These are phyloP conservation scores for Glyptemys insculpta DNA, from an alignment of 2,797 vertebrate species.

Conservation along the genomic window DNA sequence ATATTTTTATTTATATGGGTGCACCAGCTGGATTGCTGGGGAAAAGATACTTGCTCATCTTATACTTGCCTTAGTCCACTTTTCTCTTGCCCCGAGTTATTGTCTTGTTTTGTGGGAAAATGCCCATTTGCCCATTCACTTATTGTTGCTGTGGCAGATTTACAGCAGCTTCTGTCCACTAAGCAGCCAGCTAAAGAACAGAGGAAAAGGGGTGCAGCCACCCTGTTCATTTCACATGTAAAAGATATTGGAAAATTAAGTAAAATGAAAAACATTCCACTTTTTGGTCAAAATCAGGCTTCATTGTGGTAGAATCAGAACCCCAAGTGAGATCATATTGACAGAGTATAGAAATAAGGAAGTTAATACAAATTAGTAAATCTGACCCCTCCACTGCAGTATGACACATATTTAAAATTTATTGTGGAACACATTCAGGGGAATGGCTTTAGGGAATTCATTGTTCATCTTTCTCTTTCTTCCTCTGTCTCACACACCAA, in stretches of 20 bases:
- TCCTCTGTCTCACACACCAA: conserved; percentile 67
- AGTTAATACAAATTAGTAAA: conserved; percentile 75
- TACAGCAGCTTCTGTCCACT: conserved; percentile 46
- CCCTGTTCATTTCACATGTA: conserved; percentile 31
- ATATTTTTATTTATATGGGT: not conserved
- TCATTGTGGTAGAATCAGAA: conserved; percentile 37
- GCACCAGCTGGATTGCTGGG: conserved; percentile 42
- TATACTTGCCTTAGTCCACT: conserved; percentile 48
- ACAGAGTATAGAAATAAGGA: conserved; percentile 64
- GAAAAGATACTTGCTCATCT: conserved; percentile 47
- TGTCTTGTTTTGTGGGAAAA: conserved; percentile 59
- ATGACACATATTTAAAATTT: conserved; percentile 70
- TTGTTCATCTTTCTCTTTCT: conserved; percentile 71
- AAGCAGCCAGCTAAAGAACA: conserved; percentile 52
- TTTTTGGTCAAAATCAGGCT: conserved; percentile 13
- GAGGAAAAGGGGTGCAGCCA: not conserved
- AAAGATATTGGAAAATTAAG: conserved; percentile 44
- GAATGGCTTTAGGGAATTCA: conserved; percentile 74
- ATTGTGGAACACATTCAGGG: conserved; percentile 61
- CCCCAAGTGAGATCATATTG: conserved; percentile 31
- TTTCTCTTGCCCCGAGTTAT: conserved; percentile 57
- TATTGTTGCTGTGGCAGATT: conserved; percentile 31
- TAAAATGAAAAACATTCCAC: not conserved
- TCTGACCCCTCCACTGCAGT: conserved; percentile 47
- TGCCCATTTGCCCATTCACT: not conserved